Evolutionary conservation across 2,113 vertebrate species (phyloP), one percentile per base, ranked within the genome.

Genomic region (Stegostoma tigrinum): DNA sequence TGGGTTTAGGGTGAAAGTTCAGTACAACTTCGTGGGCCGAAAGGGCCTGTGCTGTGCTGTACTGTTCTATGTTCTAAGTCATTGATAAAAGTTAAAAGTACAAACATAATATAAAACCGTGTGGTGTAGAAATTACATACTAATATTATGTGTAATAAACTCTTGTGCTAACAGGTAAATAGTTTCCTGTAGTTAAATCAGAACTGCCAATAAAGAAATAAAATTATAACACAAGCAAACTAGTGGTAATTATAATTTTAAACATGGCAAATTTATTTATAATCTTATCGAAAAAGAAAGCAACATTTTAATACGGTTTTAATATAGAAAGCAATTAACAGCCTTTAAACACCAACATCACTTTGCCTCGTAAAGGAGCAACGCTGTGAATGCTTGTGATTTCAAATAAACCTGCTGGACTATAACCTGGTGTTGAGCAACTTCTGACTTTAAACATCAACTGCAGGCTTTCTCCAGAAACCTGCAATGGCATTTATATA

Each of bases 231-330:
- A 42, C 67, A 85, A 83, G 75, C 70, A 55, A 78, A n/a, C 61
- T 55, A n/a, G 30, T 95, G n/a, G 45, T 52, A 55, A 34, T 68
- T 66, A 78, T 24, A 95, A 87, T 8, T 68, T 34, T 86, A 27
- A 95, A 78, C 23, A 24, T 86, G 5, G 42, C 38, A 89, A 66
- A 68, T 95, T 55, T 85, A 94, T 94, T 42, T 94, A 67, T 24
- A 67, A 5, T 1, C 61, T 42, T 70, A 38, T 45, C 21, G 27
- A 67, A 48, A 42, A 94, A 94, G 45, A 89, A 89, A 89, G 24
- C 42, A 89, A 55, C 83, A 45, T 55, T 45, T 89, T 27, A 89
- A 7, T 55, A 89, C 24, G 30, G 38, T 48, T 89, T 52, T 12
- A n/a, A 80, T 80, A 17, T 80, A n/a, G 75, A 14, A 38, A 80